Evolutionary conservation across 2,888 invertebrate species (phyloP), one percentile per base, ranked within the genome.

Genomic region (Drosophila ochracea): DNA sequence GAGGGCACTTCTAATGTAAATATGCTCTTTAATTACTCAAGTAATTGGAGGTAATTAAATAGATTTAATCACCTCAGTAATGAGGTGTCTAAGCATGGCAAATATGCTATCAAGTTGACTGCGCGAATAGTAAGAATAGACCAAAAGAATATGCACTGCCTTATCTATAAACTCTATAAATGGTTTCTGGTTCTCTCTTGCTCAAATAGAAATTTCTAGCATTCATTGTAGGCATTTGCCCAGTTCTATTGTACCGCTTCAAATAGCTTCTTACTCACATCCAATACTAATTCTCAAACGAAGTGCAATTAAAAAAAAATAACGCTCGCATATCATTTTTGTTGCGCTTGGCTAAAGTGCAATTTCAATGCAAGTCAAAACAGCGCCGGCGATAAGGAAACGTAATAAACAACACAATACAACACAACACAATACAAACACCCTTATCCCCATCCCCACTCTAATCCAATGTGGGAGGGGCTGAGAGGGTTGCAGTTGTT

Each of bases 351-450:
- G 47, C 60, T 25, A 61, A 69, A 64, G 54, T 43, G 71, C 61
- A 62, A 71, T 77, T 43, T 35, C 11, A 52, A 64, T 78, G 63
- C 28, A 50, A 50, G 28, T 28, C 64, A 73, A 39, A 28, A 6
- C 30, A 57, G 31, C 54, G 30, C 16, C 47, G 37, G 43, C 71
- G 77, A 80, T 80, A 80, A 78, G 50, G 70, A 37, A 31, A 33
- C 72, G 33, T 55, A n/a, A 25, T 52, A 59, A 43, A 52, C 39
- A 71, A 60, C 25, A n/a, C n/a, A n/a, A 19, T n/a, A 11, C 41
- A 43, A 11, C 11, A 10, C 41, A n/a, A 10, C 4, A 39, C 39
- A 39, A 43, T 3, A 21, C 21, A 21, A 41, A 21, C n/a, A 30
- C 16, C 19, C 39, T 21, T n/a, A 25, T 21, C 28, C 19, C 21